A percentile compares a stretch with the other conserved stretches of the same genome.
Conservation (phyloP, 53 echinoderm and acorn worm genomes). For the Echinometra lucunter region DNA sequence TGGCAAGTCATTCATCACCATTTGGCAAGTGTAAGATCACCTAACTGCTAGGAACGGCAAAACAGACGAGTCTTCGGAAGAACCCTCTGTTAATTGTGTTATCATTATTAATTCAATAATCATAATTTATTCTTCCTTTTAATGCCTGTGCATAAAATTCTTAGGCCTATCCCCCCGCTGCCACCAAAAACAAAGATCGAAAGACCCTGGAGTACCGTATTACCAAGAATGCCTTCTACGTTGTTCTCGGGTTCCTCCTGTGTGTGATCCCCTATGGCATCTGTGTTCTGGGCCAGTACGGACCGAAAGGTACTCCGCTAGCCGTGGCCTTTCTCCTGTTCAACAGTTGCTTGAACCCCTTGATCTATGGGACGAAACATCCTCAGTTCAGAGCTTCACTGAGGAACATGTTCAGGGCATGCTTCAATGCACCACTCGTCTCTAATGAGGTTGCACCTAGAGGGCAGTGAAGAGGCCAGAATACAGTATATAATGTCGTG, state of each 20-base stretch:
- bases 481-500: too few species aligned
- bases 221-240: conserved; percentile 66
- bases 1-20: too few species aligned
- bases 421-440: conserved; percentile 6
- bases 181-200: neutral
- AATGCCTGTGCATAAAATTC: neutral
- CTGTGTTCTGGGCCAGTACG: conserved; percentile 33
- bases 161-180: conserved; percentile 37
- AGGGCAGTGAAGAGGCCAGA: neutral
- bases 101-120: too few species aligned
- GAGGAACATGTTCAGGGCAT: neutral
- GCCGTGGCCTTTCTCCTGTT: conserved; percentile 28
- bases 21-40: too few species aligned
- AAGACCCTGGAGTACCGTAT: conserved; percentile 39
- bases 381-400: conserved; percentile 49
- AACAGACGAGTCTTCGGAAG: too few species aligned
- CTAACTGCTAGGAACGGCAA: too few species aligned
- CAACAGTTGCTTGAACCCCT: conserved; percentile 63
- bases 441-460: neutral
- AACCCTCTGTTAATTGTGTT: too few species aligned
- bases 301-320: conserved; percentile 34
- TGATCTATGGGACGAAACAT: conserved; percentile 67
- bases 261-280: conserved; percentile 63
- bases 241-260: conserved; percentile 57
- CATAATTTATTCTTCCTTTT: neutral